Evolutionary conservation across 2,888 invertebrate species (phyloP), one percentile per base, ranked within the genome.

Genomic region (Colostygia pectinataria): DNA sequence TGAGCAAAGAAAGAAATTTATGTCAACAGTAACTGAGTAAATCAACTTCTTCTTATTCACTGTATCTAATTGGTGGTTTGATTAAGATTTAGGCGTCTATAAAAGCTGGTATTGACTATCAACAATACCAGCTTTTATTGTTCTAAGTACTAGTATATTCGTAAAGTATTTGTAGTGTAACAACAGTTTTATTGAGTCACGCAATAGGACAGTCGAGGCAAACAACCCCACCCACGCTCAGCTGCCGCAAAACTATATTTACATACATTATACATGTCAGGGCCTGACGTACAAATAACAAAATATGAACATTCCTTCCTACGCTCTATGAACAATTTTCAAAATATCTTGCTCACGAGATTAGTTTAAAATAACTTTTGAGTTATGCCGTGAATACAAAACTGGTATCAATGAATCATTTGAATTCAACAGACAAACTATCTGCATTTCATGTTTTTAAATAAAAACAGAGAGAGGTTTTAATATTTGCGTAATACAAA

Each of bases 151-250:
- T n/a, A n/a, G n/a, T n/a, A 51, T 66, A 66, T 71, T 67, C 66
- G 60, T 70, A 27, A 24, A 10, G 24, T n/a, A 24, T 32, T 76
- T 69, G 7, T 74, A 73, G 68, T 69, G 71, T 67, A 75, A 77
- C 77, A 78, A 71, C 78, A 77, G 77, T 82, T 83, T 80, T 83
- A 84, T 84, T 79, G 79, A 78, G 80, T 80, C 86, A 80, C 84
- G 86, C 83, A 84, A 83, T 80, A 77, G 77, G 69, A 74, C 76
- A 72, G 71, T 57, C 83, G 84, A 88, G 88, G 86, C 83, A 79
- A 87, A 80, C 88, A 77, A 77, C 81, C 73, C 77, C 85, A 78
- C 86, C 87, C 72, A 87, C 86, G 71, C 74, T 64, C 58, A 61
- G 65, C 66, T 68, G 59, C 60, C 68, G 61, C 63, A 55, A 58